These are phyloP conservation scores for Enteromius unitaeniatus DNA, from an alignment of 2,797 vertebrate genomes.

Conservation along the genomic window DNA sequence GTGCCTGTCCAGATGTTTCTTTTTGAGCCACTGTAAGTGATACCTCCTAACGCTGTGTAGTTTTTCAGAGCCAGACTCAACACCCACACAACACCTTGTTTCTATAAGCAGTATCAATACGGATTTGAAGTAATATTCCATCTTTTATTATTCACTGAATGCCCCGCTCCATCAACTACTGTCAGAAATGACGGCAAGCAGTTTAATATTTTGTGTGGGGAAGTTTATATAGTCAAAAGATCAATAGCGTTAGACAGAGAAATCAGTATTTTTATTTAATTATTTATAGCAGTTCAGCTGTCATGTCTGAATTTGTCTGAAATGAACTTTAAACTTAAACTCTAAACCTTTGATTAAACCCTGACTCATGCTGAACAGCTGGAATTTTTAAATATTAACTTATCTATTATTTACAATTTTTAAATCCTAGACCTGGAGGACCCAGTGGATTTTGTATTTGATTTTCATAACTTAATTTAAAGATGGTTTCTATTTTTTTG, in stretches of 20 bases:
- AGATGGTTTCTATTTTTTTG: not conserved
- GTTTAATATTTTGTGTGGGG: conserved; percentile 60
- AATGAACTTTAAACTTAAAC: conserved; percentile 10
- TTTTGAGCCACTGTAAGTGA: conserved; percentile 81
- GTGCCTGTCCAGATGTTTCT: conserved; percentile 84
- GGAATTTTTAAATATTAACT: not conserved
- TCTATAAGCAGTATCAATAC: conserved; percentile 74
- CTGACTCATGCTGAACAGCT: conserved; percentile 20
- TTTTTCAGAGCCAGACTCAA: conserved; percentile 77
- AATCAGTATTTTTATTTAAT: conserved; percentile 34
- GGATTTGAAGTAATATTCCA: conserved; percentile 74
- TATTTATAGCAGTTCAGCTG: not conserved
- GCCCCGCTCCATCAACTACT: conserved; percentile 64
- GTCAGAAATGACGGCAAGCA: conserved; percentile 68
- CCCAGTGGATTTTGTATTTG: not conserved
- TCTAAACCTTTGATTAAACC: not conserved
- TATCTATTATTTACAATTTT: not conserved
- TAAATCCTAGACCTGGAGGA: not conserved
- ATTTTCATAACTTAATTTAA: not conserved
- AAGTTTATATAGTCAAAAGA: conserved; percentile 49
- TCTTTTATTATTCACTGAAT: conserved; percentile 63
- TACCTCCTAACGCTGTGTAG: conserved; percentile 75
- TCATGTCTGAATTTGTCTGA: conserved; percentile 20
- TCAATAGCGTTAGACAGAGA: conserved; percentile 74
- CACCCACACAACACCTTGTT: conserved; percentile 77